phyloP scores from a whole-genome alignment of 2,888 invertebrate species.

The Omphaloscelis lunosa region DNA sequence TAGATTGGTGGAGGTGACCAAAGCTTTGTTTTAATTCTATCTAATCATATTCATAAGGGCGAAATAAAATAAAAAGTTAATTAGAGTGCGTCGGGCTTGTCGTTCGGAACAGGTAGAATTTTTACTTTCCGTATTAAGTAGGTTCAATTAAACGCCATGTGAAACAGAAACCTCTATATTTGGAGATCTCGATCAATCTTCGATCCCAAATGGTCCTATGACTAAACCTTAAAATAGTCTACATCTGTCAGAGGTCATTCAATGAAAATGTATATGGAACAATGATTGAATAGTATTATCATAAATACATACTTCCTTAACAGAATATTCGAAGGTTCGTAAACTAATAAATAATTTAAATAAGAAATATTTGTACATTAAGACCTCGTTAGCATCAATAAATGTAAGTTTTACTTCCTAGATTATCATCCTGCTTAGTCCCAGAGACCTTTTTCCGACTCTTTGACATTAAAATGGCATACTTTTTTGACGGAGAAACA shows the following conservation, averaged over 20 bases:
- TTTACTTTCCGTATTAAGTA: background rate
- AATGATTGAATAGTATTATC: constrained; percentile 17
- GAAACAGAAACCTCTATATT: background rate
- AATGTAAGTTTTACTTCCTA: constrained; percentile 35
- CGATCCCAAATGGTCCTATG: background rate
- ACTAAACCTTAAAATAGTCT: background rate
- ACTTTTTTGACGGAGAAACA: background rate
- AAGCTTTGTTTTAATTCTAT: constrained; percentile 9
- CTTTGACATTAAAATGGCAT: background rate
- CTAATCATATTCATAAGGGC: background rate
- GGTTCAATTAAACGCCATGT: background rate
- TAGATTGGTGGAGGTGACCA: constrained; percentile 6
- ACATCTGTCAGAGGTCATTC: constrained; percentile 2
- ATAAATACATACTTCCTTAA: constrained; percentile 32
- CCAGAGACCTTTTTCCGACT: background rate
- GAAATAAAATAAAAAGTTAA: background rate
- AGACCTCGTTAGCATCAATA: constrained; percentile 42
- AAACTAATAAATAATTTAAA: constrained; percentile 39
- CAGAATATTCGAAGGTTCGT: constrained; percentile 45
- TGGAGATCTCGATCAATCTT: background rate
- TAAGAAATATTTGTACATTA: constrained; percentile 41
- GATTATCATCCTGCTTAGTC: background rate
- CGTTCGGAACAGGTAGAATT: background rate
- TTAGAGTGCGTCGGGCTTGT: background rate
- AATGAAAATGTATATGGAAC: background rate